Evolutionary conservation across 2,113 vertebrate genomes (phyloP), one percentile per base, ranked within the genome.

Genomic region (Lutjanus erythropterus): DNA sequence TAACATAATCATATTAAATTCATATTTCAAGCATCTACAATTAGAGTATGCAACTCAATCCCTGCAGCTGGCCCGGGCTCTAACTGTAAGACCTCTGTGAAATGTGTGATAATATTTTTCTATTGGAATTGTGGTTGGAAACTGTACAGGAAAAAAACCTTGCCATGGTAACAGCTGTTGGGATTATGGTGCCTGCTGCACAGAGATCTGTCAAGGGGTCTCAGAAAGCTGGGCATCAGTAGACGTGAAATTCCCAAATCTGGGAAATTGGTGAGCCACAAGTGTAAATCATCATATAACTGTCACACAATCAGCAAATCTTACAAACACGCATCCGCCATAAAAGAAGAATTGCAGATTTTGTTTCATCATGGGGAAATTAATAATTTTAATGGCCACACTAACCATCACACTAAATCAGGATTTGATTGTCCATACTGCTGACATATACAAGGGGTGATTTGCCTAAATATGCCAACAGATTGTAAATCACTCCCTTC

Each of bases 161-260:
- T 47, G 69, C 71, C 80, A 65, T 78, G 75, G 79, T 83, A 84
- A 90, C 90, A 92, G 84, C 88, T 89, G 88, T 83, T 87, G 49
- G 86, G 75, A 90, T 91, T 83, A 83, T 65, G 60, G 88, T 42
- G 83, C 62, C 84, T 89, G 75, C 84, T 87, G 80, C 42, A 84
- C 70, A 41, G 46, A 85, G 81, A 86, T 89, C 81, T 86, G 85
- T 89, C 83, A 75, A 67, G 42, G 25, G 84, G 58, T 55, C 72
- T 83, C 56, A 56, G 62, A 55, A 60, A 81, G 68, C 56, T 66
- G 73, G 80, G 75, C 79, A 77, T 67, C 66, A 50, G 46, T 50
- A 68, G 33, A 85, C n/a, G 23, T 61, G 50, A 84, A 79, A 89
- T 85, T 81, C 50, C 25, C 44, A 80, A 89, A 85, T 70, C 55